Percentiles rank a stretch among this genome's conserved stretches.
Conservation (phyloP, 2,888 invertebrate species). For the Ectemnius continuus region DNA sequence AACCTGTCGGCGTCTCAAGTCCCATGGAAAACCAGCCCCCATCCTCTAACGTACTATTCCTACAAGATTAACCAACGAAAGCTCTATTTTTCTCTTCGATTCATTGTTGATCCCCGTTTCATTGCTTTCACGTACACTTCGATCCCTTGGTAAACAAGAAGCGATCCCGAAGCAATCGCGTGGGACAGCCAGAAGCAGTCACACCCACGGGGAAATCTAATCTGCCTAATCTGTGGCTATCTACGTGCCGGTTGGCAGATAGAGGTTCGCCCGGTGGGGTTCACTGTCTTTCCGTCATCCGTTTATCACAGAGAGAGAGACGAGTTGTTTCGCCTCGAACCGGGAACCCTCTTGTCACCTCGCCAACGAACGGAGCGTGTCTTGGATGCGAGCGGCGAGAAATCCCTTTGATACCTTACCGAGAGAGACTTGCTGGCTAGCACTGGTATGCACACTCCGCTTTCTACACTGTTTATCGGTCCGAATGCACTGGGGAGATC, state of each 20-base stretch:
- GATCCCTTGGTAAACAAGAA: background rate
- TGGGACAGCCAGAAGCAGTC: conserved; percentile 20
- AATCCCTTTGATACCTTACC: conserved; percentile 32
- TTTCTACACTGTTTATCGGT: background rate
- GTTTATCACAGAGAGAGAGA: background rate
- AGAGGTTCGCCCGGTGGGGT: background rate
- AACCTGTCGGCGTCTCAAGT: background rate
- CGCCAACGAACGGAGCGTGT: background rate
- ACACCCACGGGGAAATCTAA: conserved; percentile 56
- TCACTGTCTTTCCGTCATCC: background rate
- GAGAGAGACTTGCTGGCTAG: conserved; percentile 1
- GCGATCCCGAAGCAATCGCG: conserved; percentile 11
- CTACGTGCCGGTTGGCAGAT: conserved; percentile 34
- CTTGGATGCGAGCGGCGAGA: background rate
- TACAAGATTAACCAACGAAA: background rate
- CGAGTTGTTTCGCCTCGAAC: background rate
- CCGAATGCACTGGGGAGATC: background rate
- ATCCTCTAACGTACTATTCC: background rate
- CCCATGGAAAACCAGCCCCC: background rate
- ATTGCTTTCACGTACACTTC: background rate
- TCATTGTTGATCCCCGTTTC: background rate
- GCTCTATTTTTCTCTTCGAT: background rate
- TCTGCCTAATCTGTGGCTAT: conserved; percentile 55
- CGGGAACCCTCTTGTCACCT: conserved; percentile 43
- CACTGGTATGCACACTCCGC: background rate